A percentile compares a stretch with the other conserved stretches of the same genome.
phyloP scores from a whole-genome alignment of 2,797 vertebrate species.

The Liparis tanakae region DNA sequence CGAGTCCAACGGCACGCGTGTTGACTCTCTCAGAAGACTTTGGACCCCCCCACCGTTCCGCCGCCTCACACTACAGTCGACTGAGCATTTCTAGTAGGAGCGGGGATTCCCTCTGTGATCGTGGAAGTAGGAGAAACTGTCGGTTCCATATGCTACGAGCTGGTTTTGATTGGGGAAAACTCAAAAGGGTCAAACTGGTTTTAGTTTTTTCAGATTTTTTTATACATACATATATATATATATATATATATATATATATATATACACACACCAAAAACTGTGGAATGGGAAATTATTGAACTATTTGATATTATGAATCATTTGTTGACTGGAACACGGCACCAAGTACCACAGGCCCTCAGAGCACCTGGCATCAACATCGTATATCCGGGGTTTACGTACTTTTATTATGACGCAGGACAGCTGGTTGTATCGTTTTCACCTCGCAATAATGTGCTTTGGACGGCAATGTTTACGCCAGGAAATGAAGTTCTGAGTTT shows the following conservation, averaged over 20 bases:
- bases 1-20: conserved; percentile 15
- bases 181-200: conserved; percentile 54
- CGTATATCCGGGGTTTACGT: background rate
- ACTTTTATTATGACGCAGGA: background rate
- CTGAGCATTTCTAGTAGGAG: conserved; percentile 13
- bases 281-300: conserved; percentile 24
- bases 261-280: background rate
- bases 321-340: background rate
- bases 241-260: no score
- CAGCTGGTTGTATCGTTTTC: conserved; percentile 16
- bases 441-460: conserved; percentile 19
- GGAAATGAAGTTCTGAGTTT: conserved; percentile 3
- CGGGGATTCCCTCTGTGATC: background rate
- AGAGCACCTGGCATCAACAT: conserved; percentile 35
- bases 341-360: background rate
- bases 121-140: conserved; percentile 66
- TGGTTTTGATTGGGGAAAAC: conserved; percentile 47
- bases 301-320: conserved; percentile 44
- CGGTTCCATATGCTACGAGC: conserved; percentile 69
- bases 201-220: conserved; percentile 34
- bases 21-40: conserved; percentile 41
- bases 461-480: conserved; percentile 1
- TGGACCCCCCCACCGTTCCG: conserved; percentile 1
- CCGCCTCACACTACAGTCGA: conserved; percentile 52
- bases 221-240: no score